Percentiles rank a stretch among this genome's conserved stretches.
phyloP scores from a whole-genome alignment of 2,113 vertebrate genomes.

The Corythoichthys haematopterus region DNA sequence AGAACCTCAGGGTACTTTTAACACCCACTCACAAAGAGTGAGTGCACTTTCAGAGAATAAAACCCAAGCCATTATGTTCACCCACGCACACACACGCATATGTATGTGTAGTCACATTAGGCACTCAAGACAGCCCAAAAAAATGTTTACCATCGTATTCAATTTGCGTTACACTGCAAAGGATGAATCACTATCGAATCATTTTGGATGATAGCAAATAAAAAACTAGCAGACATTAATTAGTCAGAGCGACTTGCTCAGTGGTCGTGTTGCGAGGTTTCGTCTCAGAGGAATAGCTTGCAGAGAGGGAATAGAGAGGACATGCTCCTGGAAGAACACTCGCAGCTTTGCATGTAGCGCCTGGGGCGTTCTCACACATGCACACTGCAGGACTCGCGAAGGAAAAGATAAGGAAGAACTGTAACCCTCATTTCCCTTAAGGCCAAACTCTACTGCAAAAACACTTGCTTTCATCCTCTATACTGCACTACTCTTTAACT shows the following conservation, averaged over 20 bases:
- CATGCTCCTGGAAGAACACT: slow-evolving; percentile 30
- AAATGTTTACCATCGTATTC: slow-evolving; percentile 24
- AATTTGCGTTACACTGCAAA: slow-evolving; percentile 23
- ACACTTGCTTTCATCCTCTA: slow-evolving; percentile 1
- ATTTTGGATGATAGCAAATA: slow-evolving; percentile 7
- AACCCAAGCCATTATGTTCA: slow-evolving; percentile 57
- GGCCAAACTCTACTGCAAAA: slow-evolving; percentile 38
- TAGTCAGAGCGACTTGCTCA: slow-evolving; percentile 27
- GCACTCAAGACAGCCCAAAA: slow-evolving; percentile 20
- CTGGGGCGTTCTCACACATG: slow-evolving; percentile 30
- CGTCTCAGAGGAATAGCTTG: slow-evolving; percentile 20
- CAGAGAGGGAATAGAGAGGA: slow-evolving; percentile 17
- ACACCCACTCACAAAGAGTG: slow-evolving; percentile 62
- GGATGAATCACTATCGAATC: slow-evolving; percentile 12
- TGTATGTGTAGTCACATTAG: slow-evolving; percentile 17
- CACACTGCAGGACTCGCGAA: slow-evolving; percentile 18
- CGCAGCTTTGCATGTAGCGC: slow-evolving; percentile 12
- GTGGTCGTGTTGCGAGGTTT: slow-evolving; percentile 12
- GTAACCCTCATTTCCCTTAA: slow-evolving; percentile 37
- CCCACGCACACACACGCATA: slow-evolving; percentile 31
- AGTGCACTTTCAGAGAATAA: slow-evolving; percentile 62
- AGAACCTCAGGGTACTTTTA: slow-evolving; percentile 53
- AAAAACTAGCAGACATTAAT: slow-evolving; percentile 43
- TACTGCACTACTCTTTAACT: slow-evolving; percentile 19
- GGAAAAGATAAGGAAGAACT: slow-evolving; percentile 21